These are phyloP conservation scores for Papilio xuthus DNA, from an alignment of 1,140 invertebrate genomes.

Conservation along the genomic window DNA sequence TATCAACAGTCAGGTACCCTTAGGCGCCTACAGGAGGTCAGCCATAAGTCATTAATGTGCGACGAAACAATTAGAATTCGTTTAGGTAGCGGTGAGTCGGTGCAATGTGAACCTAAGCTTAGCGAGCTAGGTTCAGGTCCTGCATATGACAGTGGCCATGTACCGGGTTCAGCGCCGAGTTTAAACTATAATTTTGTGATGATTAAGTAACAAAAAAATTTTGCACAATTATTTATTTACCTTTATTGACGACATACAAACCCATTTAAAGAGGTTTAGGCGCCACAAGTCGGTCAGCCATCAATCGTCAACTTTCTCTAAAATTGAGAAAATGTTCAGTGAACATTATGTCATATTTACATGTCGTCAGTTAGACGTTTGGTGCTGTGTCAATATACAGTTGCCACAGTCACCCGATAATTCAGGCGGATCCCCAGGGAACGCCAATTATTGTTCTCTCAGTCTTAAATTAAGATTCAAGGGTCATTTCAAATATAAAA, in stretches of 20 bases:
- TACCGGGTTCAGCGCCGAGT: background rate
- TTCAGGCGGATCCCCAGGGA: background rate
- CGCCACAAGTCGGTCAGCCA: slow-evolving; percentile 38
- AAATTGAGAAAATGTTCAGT: background rate
- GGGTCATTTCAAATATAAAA: no score
- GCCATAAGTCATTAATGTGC: slow-evolving; percentile 5
- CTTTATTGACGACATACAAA: slow-evolving; percentile 28
- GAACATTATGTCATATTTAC: background rate
- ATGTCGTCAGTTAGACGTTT: background rate
- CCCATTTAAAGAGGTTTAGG: slow-evolving; percentile 43
- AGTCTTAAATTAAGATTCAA: no score
- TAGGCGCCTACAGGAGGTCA: slow-evolving; percentile 38
- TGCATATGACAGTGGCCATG: background rate
- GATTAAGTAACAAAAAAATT: slow-evolving; percentile 42
- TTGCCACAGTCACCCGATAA: background rate
- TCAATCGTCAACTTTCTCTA: background rate
- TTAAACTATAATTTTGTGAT: slow-evolving; percentile 14
- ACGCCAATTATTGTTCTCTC: background rate
- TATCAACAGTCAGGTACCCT: background rate
- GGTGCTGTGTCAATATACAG: slow-evolving; percentile 6
- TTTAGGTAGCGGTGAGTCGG: background rate
- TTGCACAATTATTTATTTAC: slow-evolving; percentile 29
- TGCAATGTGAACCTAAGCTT: background rate
- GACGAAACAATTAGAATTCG: background rate
- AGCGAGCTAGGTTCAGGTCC: background rate